Conservation (phyloP, 2,797 vertebrate species). For the Diglossa cyanea region DNA sequence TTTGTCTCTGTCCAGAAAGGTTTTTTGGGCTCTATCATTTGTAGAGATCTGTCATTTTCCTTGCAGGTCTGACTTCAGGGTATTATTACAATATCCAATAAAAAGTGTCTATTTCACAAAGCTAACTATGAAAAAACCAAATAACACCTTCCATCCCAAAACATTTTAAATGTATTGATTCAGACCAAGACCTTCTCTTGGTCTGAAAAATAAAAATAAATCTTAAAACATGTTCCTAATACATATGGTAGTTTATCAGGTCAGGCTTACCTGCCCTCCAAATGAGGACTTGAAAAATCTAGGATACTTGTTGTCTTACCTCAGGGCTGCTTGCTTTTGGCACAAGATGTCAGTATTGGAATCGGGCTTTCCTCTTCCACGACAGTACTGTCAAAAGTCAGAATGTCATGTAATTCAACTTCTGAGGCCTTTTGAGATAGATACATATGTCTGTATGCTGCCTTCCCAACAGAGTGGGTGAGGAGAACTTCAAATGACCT, state of each 20-base stretch:
- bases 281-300: not conserved
- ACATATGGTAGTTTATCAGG: not conserved
- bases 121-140: not conserved
- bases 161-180: not conserved
- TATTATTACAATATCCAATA: not conserved
- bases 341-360: not conserved
- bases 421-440: not conserved
- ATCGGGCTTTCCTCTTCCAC: not conserved
- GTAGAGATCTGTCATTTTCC: not conserved
- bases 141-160: accelerated
- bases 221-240: not conserved
- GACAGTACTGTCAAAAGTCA: not conserved
- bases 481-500: not conserved
- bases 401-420: not conserved
- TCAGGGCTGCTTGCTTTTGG: not conserved
- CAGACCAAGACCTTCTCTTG: not conserved
- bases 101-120: not conserved
- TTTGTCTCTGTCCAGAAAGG: not conserved
- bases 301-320: not conserved
- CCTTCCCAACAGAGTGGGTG: not conserved
- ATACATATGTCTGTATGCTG: not conserved
- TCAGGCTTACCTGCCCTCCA: not conserved
- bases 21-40: not conserved
- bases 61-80: not conserved
- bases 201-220: not conserved